Conservation (phyloP, 2,888 invertebrate genomes). For the Chromoteleia sp. region DNA sequence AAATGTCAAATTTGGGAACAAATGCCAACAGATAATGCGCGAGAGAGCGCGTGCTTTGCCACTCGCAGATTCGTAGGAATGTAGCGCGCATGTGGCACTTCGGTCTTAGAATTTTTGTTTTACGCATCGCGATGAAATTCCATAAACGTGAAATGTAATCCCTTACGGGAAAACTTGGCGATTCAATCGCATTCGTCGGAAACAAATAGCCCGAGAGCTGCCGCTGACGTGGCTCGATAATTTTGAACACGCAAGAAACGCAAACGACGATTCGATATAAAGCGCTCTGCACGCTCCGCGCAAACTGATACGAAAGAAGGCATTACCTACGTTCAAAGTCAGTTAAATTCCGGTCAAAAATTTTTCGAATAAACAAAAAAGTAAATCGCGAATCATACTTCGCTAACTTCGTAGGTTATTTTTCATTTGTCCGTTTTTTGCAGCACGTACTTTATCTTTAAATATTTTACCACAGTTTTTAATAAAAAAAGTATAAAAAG, state of each 20-base stretch:
- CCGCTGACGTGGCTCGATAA: constrained; percentile 61
- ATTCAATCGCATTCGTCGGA: constrained; percentile 62
- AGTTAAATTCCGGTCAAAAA: too few species aligned
- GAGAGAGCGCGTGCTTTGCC: neutral
- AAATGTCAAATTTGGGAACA: constrained; percentile 54
- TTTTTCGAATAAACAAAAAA: too few species aligned
- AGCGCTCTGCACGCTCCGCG: constrained; percentile 3
- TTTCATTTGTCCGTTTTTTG: too few species aligned
- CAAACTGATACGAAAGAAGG: too few species aligned
- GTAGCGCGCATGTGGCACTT: constrained; percentile 35
- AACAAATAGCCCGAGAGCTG: constrained; percentile 62
- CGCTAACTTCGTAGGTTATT: too few species aligned
- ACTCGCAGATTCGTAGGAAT: too few species aligned
- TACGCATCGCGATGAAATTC: constrained; percentile 78
- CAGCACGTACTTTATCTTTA: too few species aligned
- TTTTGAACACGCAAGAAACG: constrained; percentile 61
- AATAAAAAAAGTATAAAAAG: too few species aligned
- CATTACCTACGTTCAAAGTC: too few species aligned
- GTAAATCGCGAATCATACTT: too few species aligned
- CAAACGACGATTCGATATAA: constrained; percentile 37
- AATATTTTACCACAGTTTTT: too few species aligned
- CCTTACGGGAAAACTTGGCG: constrained; percentile 45
- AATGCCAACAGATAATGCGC: constrained; percentile 55
- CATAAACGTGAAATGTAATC: constrained; percentile 82
- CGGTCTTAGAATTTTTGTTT: constrained; percentile 77